Base-by-base conservation (phyloP, 2,888 invertebrate genomes). In the Tenthredo scrophulariae region DNA sequence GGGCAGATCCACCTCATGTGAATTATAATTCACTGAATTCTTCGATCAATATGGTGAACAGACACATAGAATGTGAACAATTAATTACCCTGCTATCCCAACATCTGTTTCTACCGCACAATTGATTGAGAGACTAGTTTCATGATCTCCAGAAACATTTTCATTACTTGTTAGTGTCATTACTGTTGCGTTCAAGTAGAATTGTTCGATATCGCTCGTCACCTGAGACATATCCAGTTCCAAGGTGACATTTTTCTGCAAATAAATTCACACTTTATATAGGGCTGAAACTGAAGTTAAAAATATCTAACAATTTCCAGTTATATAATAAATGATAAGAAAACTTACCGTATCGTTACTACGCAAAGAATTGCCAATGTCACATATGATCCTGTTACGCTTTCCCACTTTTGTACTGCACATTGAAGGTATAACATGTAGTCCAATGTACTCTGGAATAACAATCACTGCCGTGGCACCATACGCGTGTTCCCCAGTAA, bases 21-120 rank as follows among this genome's bases (percentile, higher is more conserved):
- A 67, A 29, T 67, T 67, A 37, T 70, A 37, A 29, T 37, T 7
- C n/a, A 70, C 29, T 70, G n/a, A 7, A 37, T 37, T 18, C 7
- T 70, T 33, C 9, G 6, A 33, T 29, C 18, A 37, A 9, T 58
- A 6, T n/a, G 22, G 58, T 22, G 22, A 58, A 22, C 7, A 58
- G 7, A 58, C 7, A 58, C 7, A 58, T n/a, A 62, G 3, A 26
- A 26, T 22, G 26, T 26, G 26, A 62, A 82, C 15, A 29, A 37
- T 58, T 77, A 89, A 89, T 89, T 89, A 94, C 94, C 94, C 94
- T 70, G 90, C 91, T 33, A 94, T 91, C 26, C 89, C 89, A 58
- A 94, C 89, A 85, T 93, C 92, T 26, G 92, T 92, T 80, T 93
- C 92, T 29, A 91, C 88, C 26, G 87, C 90, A 54, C 94, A 89